These are phyloP conservation scores for Drosophila phalerata DNA, from an alignment of 2,888 invertebrate species.

Conservation along the genomic window DNA sequence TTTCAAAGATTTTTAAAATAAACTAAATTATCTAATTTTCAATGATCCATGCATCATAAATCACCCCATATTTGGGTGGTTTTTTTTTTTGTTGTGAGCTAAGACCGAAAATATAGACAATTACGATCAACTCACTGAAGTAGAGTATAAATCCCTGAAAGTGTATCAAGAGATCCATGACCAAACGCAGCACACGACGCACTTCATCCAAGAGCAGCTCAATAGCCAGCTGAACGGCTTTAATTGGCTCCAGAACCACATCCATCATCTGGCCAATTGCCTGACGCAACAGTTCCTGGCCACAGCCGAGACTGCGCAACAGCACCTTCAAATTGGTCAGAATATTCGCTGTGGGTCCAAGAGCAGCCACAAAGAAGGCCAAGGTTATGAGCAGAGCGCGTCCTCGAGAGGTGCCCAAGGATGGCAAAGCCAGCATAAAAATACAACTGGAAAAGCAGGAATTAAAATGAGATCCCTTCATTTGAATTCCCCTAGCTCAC, in stretches of 20 bases:
- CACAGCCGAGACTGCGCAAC: conserved; percentile 91
- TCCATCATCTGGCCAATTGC: conserved; percentile 89
- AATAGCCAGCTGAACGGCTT: conserved; percentile 89
- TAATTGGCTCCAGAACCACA: conserved; percentile 89
- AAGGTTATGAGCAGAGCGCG: conserved; percentile 91
- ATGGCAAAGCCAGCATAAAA: conserved; percentile 90
- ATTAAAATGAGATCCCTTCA: not conserved
- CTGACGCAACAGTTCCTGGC: conserved; percentile 90
- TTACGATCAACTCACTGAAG: conserved; percentile 87
- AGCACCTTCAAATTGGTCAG: conserved; percentile 90
- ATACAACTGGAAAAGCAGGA: conserved; percentile 86
- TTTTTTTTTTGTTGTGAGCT: too few species aligned
- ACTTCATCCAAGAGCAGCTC: conserved; percentile 88
- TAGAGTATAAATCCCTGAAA: conserved; percentile 88
- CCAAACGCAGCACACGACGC: conserved; percentile 87
- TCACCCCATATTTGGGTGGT: too few species aligned
- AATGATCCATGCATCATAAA: too few species aligned
- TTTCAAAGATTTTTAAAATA: too few species aligned
- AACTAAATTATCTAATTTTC: too few species aligned
- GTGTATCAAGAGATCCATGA: conserved; percentile 87
- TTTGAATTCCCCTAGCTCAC: conserved; percentile 41
- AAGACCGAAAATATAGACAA: too few species aligned
- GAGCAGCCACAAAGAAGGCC: conserved; percentile 90
- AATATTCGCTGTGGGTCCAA: conserved; percentile 92
- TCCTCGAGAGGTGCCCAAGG: conserved; percentile 92